Base-by-base conservation (phyloP, 2,888 invertebrate genomes). In the Patella caerulea region DNA sequence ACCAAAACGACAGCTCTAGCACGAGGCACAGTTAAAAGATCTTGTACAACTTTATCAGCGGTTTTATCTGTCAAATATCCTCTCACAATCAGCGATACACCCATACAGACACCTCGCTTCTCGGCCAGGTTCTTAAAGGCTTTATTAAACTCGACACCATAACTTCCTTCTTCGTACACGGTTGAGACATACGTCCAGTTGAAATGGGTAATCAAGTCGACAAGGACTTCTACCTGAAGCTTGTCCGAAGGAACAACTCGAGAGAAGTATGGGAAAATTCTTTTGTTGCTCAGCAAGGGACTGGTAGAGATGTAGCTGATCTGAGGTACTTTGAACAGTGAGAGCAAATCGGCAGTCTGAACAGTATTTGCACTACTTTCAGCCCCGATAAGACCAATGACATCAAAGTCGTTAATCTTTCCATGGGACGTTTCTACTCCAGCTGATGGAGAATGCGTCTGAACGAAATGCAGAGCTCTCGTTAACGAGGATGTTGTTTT, bases 171-270 rank as follows among this genome's bases (percentile, higher is more conserved):
- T 4, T 80, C 56, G 77, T 79, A 82, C 14, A 84, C 19, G 1
- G 82, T 77, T 2, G 82, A 82, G 15, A 84, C 74, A 74, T 81
- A 84, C n/a, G 81, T 79, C 84, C 84, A 84, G 52, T 81, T 77
- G 75, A 79, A 81, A 15, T 75, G 52, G 17, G n/a, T 17, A 69
- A 83, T 52, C n/a, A 84, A 59, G 15, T 78, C 75, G 14, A 81
- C 69, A 15, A 84, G 78, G 19, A 77, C 81, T n/a, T 52, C 52
- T 24, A 78, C 80, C 59, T 84, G 84, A 34, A 69, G 54, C 17
- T 54, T 71, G 54, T 84, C 84, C 14, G 83, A 76, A 2, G 84
- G 82, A 4, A 84, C 78, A 2, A 78, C 70, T n/a, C 84, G 75
- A 69, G 72, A 71, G 76, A 84, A 84, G 74, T 78, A 84, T n/a